Evolutionary conservation across 2,113 vertebrate species (phyloP).

Genomic region (Macquaria ambigua): DNA sequence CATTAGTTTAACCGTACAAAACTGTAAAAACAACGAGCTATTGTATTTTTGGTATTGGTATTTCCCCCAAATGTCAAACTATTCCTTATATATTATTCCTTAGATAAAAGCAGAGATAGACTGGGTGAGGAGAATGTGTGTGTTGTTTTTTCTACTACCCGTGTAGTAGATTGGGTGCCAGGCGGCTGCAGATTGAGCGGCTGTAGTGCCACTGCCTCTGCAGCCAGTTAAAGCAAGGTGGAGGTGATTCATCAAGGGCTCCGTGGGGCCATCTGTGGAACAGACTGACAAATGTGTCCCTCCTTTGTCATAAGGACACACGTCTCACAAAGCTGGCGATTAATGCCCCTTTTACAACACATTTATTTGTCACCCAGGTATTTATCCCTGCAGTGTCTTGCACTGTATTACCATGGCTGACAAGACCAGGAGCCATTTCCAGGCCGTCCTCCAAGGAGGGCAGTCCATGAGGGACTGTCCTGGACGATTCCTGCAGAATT

Average conservation of each 20-base stretch:
- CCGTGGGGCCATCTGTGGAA: constrained; percentile 84
- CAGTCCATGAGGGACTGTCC: constrained; percentile 44
- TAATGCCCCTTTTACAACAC: constrained; percentile 82
- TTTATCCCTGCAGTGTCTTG: constrained; percentile 79
- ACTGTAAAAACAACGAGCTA: not conserved
- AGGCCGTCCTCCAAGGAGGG: constrained; percentile 57
- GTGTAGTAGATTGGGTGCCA: constrained; percentile 53
- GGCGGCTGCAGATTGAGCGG: constrained; percentile 71
- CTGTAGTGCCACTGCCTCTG: constrained; percentile 50
- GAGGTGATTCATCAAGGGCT: constrained; percentile 84
- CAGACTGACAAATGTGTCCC: constrained; percentile 88
- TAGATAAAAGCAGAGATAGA: not conserved
- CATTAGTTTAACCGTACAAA: not conserved
- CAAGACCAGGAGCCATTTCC: constrained; percentile 69
- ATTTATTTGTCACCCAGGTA: constrained; percentile 86
- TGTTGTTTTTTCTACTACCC: constrained; percentile 5
- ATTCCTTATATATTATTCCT: too few species aligned
- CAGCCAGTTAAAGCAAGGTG: constrained; percentile 79
- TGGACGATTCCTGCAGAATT: constrained; percentile 56
- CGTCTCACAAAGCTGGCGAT: constrained; percentile 84
- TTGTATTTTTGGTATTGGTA: too few species aligned
- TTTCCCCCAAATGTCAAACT: not conserved
- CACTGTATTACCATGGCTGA: constrained; percentile 77
- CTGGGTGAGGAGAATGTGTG: not conserved
- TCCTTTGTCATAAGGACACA: constrained; percentile 88